These are phyloP conservation scores for Phymastichus coffea DNA, from an alignment of 1,140 invertebrate genomes.

Conservation along the genomic window DNA sequence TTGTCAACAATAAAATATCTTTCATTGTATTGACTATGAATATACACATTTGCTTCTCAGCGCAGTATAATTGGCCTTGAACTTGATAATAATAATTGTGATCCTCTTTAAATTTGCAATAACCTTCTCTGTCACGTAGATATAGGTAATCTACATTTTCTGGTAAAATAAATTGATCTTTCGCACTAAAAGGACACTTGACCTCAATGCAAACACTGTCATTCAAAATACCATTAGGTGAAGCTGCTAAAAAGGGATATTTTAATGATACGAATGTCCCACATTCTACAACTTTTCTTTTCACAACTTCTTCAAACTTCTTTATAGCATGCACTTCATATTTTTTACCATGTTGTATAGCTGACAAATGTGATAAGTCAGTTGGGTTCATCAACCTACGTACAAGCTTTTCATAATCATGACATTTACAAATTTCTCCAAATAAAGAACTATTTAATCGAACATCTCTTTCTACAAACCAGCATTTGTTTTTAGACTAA, in stretches of 20 bases:
- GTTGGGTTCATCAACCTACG: constrained; percentile 6
- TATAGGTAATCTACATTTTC: constrained; percentile 12
- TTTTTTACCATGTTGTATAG: constrained; percentile 19
- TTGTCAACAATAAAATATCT: constrained; percentile 12
- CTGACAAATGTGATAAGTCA: constrained; percentile 5
- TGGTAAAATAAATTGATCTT: constrained; percentile 3
- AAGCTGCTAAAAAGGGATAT: constrained; percentile 34
- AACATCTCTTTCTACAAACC: constrained; percentile 8
- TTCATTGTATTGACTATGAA: constrained; percentile 19
- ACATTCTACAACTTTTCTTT: constrained; percentile 5
- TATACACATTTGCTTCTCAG: constrained; percentile 12
- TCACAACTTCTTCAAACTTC: constrained; percentile 8
- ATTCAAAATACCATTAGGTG: constrained; percentile 40
- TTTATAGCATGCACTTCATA: constrained; percentile 20
- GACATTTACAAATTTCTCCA: constrained; percentile 8
- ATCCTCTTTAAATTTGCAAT: not conserved
- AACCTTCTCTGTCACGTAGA: not conserved
- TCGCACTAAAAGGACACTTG: constrained; percentile 27
- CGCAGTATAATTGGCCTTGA: constrained; percentile 12
- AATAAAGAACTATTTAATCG: constrained; percentile 17
- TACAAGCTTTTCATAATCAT: constrained; percentile 1
- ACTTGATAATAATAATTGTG: too few relatives aligned
- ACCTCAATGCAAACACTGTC: constrained; percentile 29
- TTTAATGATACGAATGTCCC: constrained; percentile 25
- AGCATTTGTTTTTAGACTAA: constrained; percentile 11